Percentiles rank a stretch among this genome's conserved stretches.
Conservation (phyloP, 2,797 vertebrate genomes). For the Phalloptychus januarius region DNA sequence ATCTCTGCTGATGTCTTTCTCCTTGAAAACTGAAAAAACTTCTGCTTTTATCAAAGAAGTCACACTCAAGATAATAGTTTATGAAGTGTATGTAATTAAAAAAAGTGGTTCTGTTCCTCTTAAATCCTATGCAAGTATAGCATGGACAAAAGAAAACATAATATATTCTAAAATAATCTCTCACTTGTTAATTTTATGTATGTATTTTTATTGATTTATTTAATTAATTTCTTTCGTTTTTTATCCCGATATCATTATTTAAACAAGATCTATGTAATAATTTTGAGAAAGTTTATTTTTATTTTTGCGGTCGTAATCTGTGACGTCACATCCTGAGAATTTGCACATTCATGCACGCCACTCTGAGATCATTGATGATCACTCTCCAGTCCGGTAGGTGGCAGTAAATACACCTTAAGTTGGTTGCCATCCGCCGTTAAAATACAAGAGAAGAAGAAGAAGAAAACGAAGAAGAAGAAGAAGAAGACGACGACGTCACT, state of each 20-base stretch:
- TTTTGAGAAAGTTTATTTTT: not conserved
- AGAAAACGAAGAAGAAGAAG: too few species aligned
- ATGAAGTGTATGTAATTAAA: not conserved
- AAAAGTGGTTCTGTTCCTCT: not conserved
- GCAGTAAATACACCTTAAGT: too few species aligned
- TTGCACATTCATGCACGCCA: too few species aligned
- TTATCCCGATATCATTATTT: not conserved
- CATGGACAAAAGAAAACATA: not conserved
- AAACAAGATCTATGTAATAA: conserved; percentile 1
- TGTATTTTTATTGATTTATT: not conserved
- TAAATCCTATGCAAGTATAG: not conserved
- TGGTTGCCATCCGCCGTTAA: too few species aligned
- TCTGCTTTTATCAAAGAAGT: not conserved
- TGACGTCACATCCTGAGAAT: not conserved
- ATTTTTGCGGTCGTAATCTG: not conserved
- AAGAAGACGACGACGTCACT: too few species aligned
- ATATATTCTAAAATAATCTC: not conserved
- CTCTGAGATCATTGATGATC: too few species aligned
- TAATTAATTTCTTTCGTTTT: not conserved
- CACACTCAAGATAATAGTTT: not conserved
- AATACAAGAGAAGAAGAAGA: too few species aligned
- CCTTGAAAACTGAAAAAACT: not conserved
- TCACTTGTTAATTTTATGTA: not conserved
- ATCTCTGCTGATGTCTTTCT: not conserved
- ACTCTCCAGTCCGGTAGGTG: too few species aligned